Conservation (phyloP, 2,113 vertebrate species). For the Cyprinodon variegatus region DNA sequence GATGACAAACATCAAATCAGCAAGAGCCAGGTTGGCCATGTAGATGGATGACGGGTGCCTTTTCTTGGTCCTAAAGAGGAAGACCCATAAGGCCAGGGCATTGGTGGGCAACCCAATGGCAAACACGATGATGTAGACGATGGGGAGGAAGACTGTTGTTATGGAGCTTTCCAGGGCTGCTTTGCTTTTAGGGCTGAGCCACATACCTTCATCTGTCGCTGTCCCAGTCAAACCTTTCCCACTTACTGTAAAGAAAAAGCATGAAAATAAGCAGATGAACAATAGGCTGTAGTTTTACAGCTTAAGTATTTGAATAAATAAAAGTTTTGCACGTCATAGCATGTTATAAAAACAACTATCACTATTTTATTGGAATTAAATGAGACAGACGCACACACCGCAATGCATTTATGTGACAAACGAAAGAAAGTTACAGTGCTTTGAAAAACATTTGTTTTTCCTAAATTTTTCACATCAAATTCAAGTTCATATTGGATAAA, state of each 20-base stretch:
- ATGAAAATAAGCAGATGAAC: neutral
- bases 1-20: constrained; percentile 90
- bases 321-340: neutral
- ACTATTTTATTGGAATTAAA: neutral
- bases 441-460: neutral
- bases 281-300: neutral
- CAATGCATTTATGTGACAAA: too few species aligned
- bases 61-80: constrained; percentile 89
- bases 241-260: neutral
- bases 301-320: neutral
- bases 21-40: constrained; percentile 92
- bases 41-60: constrained; percentile 87
- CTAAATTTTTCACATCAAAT: neutral
- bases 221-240: constrained; percentile 61
- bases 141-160: constrained; percentile 88
- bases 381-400: neutral
- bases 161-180: constrained; percentile 79
- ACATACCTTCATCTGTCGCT: constrained; percentile 23
- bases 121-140: constrained; percentile 88
- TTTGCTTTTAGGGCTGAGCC: constrained; percentile 40
- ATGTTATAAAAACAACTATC: neutral
- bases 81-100: constrained; percentile 89
- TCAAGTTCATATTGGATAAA: neutral
- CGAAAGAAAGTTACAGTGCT: too few species aligned
- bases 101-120: constrained; percentile 88